Evolutionary conservation across 37 sponge, comb jelly and placozoan genomes (phyloP), one percentile per base, ranked within the genome.

Genomic region (Agelas oroides): DNA sequence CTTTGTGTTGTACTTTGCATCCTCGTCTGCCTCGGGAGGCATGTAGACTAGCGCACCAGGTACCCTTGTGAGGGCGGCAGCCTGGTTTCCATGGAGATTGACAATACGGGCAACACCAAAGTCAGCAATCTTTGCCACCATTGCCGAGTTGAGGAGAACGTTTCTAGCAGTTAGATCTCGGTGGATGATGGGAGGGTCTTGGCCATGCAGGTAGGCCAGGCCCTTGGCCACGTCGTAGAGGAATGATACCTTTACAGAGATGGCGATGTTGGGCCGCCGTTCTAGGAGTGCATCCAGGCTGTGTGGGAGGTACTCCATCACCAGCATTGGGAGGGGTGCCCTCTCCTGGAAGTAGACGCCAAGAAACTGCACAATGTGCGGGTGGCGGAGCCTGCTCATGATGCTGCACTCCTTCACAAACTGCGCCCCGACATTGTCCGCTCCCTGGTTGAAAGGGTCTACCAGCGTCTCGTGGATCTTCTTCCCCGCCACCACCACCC

Each of bases 341-440:
- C 69, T 52, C 17, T 30, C 53, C 24, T 53, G 27, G 53, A 59
- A 76, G 25, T 28, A 46, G 53, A 83, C 59, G 31, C 78, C 83
- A 16, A 89, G 70, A 52, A 89, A 89, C 85, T 89, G 81, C 27
- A 89, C 85, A 39, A 89, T 53, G 78, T 89, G 84, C 0, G 89
- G 89, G 37, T 89, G 84, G 8, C 85, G 76, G 19, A 89, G 56
- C 24, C 16, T 24, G 20, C 84, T 82, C 78, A 89, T 73, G 15
- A 81, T 53, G 30, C 30, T 38, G 54, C 77, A 78, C 73, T 86
- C 86, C 1, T 53, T 20, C 3, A 61, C 25, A 53, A 77, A 86
- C 36, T 70, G 33, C 35, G 24, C 78, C 28, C 39, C 21, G 46
- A 35, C 19, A 27, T 68, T 86, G 33, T 46, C 68, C 2, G 24